Evolutionary conservation across 2,797 vertebrate genomes (phyloP), one percentile per base, ranked within the genome.

Genomic region (Notolabrus celidotus): DNA sequence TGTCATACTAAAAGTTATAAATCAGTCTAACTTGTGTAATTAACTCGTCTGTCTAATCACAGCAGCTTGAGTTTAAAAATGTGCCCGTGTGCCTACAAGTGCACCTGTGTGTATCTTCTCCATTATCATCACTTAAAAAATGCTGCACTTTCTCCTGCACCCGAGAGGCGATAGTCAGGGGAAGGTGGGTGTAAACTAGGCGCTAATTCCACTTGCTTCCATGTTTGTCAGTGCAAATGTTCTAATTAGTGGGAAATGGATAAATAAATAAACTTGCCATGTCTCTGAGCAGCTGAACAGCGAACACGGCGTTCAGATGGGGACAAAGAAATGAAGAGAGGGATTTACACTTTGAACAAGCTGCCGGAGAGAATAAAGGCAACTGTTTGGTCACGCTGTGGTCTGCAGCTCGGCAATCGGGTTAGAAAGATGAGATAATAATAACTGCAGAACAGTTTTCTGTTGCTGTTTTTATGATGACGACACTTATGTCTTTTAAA

Each of bases 201-300:
- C 85, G 89, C 91, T 91, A 92, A 93, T 86, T 88, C 63, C 41
- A 67, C 84, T 64, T 25, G 70, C 88, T 92, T 91, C 88, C 77
- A 57, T 47, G 82, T 93, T 91, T 86, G 83, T 90, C 82, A 53
- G 84, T 43, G 81, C 90, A 91, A 90, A 87, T 75, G 82, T 74
- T 85, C 76, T 88, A 92, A 93, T 94, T 92, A 92, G 91, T 80
- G 64, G 71, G 75, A 87, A 90, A 86, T 46, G 68, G 83, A 88
- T 89, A 88, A 92, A 91, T 92, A 92, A 93, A 92, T 92, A 83
- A 92, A 88, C 72, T 84, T 9, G 55, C 68, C 62, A 0, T 10
- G 70, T 88, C 89, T 85, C 87, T 7, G 77, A 86, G 87, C 89
- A 85, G 86, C 86, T 71, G 86, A 89, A 79, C 75, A 58, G 79